These are phyloP conservation scores for Ommatoiulus sabulosus DNA, from an alignment of 2,888 invertebrate genomes.

Conservation along the genomic window DNA sequence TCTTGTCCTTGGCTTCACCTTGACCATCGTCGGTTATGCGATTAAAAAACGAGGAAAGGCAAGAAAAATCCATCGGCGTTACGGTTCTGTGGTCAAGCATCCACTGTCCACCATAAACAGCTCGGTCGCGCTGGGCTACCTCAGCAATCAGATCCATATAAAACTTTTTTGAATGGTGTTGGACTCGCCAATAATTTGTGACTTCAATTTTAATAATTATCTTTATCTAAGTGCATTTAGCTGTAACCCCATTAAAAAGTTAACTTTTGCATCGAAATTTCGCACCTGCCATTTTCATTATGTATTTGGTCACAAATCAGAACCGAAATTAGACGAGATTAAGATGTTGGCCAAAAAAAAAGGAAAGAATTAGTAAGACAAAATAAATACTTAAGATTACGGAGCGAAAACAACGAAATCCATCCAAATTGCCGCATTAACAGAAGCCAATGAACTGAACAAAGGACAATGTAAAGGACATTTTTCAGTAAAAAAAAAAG, in stretches of 20 bases:
- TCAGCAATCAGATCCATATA: constrained; percentile 41
- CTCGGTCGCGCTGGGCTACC: not conserved
- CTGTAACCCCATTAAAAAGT: constrained; percentile 47
- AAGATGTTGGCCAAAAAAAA: not conserved
- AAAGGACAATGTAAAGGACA: constrained; percentile 41
- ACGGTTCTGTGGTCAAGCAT: not conserved
- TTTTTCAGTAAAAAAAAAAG: not conserved
- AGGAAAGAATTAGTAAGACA: constrained; percentile 19
- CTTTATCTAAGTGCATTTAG: constrained; percentile 44
- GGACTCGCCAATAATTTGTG: not conserved
- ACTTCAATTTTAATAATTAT: constrained; percentile 39
- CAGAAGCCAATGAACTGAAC: constrained; percentile 43
- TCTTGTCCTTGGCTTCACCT: not conserved
- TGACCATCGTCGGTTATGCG: not conserved
- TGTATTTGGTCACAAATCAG: constrained; percentile 41
- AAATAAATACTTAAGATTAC: constrained; percentile 48
- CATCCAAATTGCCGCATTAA: constrained; percentile 44
- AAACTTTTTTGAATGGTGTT: constrained; percentile 30
- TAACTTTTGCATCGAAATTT: constrained; percentile 30
- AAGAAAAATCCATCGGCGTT: not conserved
- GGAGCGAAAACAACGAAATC: constrained; percentile 38
- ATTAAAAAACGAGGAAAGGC: not conserved
- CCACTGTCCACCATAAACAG: not conserved
- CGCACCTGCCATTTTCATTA: constrained; percentile 44
- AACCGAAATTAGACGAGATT: constrained; percentile 14